Evolutionary conservation across 2,113 vertebrate genomes (phyloP).

Genomic region (Mormyrus lacerda): DNA sequence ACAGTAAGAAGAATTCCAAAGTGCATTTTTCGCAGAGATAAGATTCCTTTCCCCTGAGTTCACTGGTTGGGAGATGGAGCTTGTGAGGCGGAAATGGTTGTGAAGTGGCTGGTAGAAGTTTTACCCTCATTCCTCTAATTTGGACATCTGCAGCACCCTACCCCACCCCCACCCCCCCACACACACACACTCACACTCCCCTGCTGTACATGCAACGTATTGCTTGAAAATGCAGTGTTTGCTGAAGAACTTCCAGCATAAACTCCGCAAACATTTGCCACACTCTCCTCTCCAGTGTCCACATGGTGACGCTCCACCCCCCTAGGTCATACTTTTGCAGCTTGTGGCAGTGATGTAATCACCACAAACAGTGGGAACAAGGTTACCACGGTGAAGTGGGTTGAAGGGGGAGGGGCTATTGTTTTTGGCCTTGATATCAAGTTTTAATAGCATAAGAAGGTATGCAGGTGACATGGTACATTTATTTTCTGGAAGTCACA

Average conservation of each 20-base stretch:
- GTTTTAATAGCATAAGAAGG: conserved; percentile 23
- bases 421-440: conserved; percentile 17
- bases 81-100: conserved; percentile 12
- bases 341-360: conserved; percentile 42
- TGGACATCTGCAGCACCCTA: neutral
- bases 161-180: neutral
- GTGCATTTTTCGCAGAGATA: conserved; percentile 52
- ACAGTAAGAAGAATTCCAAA: conserved; percentile 49
- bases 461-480: neutral
- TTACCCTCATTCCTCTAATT: conserved; percentile 20
- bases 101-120: conserved; percentile 8
- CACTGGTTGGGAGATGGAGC: conserved; percentile 39
- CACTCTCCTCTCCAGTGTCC: conserved; percentile 12
- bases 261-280: conserved; percentile 18
- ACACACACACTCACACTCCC: no score
- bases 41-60: conserved; percentile 54
- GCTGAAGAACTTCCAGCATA: conserved; percentile 25
- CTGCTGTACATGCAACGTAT: neutral
- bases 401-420: conserved; percentile 16
- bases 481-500: neutral
- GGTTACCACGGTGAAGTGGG: conserved; percentile 36
- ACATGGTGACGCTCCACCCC: conserved; percentile 23
- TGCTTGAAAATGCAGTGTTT: conserved; percentile 24
- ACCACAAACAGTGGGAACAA: conserved; percentile 42
- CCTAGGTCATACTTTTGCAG: conserved; percentile 6